Conservation (phyloP, 1,140 invertebrate genomes). For the Drosophila tristis region DNA sequence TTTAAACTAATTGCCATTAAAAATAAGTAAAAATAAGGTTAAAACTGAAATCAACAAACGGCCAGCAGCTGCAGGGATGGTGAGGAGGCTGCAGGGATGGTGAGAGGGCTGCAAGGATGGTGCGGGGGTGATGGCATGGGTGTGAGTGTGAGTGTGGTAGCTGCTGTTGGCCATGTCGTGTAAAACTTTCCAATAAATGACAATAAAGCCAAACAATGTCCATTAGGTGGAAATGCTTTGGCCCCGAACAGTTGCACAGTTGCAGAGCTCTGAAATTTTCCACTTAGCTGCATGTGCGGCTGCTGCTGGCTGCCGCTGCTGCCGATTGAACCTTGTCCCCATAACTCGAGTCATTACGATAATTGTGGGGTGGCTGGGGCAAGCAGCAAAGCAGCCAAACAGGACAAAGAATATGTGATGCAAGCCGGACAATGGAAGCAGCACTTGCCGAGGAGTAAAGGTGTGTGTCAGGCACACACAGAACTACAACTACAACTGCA, state of each 20-base stretch:
- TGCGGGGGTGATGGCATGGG: too few species aligned
- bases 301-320: background rate
- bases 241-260: constrained; percentile 17
- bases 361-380: constrained; percentile 34
- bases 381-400: constrained; percentile 31
- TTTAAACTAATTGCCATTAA: constrained; percentile 63
- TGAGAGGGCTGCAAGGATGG: too few species aligned
- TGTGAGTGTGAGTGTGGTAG: background rate
- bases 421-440: background rate
- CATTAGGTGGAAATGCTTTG: constrained; percentile 67
- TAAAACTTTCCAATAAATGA: constrained; percentile 77
- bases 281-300: constrained; percentile 62
- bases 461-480: too few species aligned
- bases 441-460: too few species aligned
- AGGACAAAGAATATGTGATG: constrained; percentile 23
- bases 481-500: too few species aligned
- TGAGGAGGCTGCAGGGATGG: background rate
- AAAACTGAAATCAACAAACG: constrained; percentile 47
- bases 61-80: constrained; percentile 22
- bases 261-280: background rate
- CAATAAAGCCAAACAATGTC: constrained; percentile 74
- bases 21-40: constrained; percentile 32
- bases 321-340: constrained; percentile 15
- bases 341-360: constrained; percentile 72
- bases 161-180: constrained; percentile 41